Conservation (phyloP, 2,113 vertebrate genomes). For the rabbit (Oryctolagus cuniculus) region DNA sequence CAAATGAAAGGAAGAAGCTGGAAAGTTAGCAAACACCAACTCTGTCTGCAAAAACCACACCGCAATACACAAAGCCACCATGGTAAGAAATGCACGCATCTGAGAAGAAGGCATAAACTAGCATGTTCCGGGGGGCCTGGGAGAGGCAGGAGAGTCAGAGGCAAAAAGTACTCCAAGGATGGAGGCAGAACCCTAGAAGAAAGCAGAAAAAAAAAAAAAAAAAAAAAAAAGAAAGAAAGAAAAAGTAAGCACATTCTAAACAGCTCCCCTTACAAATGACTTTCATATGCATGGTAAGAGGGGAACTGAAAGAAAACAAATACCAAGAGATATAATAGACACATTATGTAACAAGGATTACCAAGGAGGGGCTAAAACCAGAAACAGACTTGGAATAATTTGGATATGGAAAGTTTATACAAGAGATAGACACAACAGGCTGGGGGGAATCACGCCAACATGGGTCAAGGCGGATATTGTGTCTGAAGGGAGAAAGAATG, state of each 20-base stretch:
- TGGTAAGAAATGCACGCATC: constrained; percentile 37
- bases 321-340: constrained; percentile 77
- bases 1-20: constrained; percentile 44
- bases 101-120: constrained; percentile 55
- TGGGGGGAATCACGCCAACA: constrained; percentile 82
- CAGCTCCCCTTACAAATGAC: constrained; percentile 80
- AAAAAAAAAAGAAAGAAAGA: constrained; percentile 62
- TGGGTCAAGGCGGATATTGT: constrained; percentile 86
- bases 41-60: constrained; percentile 52
- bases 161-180: constrained; percentile 63
- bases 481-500: constrained; percentile 87
- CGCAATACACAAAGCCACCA: constrained; percentile 19
- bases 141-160: constrained; percentile 29
- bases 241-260: constrained; percentile 77
- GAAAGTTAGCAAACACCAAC: constrained; percentile 47
- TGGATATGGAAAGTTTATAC: constrained; percentile 80
- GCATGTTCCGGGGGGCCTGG: not conserved
- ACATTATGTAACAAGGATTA: constrained; percentile 78
- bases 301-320: constrained; percentile 78
- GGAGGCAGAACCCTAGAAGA: constrained; percentile 68
- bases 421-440: constrained; percentile 85
- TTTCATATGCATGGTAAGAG: constrained; percentile 82
- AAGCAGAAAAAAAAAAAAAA: constrained; percentile 67
- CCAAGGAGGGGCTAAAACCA: constrained; percentile 81
- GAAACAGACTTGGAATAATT: constrained; percentile 75